phyloP scores from a whole-genome alignment of 2,888 invertebrate genomes.

The Penaeus monodon region DNA sequence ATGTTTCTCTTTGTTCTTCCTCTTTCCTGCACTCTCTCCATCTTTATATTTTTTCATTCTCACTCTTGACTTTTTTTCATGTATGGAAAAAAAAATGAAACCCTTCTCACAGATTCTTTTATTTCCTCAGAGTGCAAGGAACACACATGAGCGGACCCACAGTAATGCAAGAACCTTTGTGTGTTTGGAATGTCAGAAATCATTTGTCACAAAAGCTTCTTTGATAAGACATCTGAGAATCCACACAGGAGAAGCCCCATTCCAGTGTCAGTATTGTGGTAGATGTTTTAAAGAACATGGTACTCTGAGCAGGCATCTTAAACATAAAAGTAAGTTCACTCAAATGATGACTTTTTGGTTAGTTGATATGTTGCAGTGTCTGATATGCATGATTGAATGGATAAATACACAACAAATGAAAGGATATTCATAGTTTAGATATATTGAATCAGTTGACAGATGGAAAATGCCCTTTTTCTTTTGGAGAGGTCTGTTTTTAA shows the following conservation, averaged over 20 bases:
- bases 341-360: neutral
- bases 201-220: constrained; percentile 39
- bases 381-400: neutral
- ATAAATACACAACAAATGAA: neutral
- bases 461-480: too few species aligned
- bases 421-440: too few species aligned
- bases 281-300: constrained; percentile 44
- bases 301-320: constrained; percentile 31
- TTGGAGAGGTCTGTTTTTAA: too few species aligned
- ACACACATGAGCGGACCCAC: constrained; percentile 43
- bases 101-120: too few species aligned
- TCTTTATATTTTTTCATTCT: too few species aligned
- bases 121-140: constrained; percentile 31
- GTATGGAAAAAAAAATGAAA: too few species aligned
- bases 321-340: constrained; percentile 25
- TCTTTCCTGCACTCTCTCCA: too few species aligned
- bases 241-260: constrained; percentile 42
- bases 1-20: too few species aligned
- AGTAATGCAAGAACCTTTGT: constrained; percentile 1
- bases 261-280: constrained; percentile 26
- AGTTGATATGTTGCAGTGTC: neutral
- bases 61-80: too few species aligned
- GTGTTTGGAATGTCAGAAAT: constrained; percentile 32
- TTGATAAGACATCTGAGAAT: constrained; percentile 35
- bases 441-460: too few species aligned